These are phyloP conservation scores for Ramphastos sulfuratus DNA, from an alignment of 2,113 vertebrate genomes.

Conservation along the genomic window DNA sequence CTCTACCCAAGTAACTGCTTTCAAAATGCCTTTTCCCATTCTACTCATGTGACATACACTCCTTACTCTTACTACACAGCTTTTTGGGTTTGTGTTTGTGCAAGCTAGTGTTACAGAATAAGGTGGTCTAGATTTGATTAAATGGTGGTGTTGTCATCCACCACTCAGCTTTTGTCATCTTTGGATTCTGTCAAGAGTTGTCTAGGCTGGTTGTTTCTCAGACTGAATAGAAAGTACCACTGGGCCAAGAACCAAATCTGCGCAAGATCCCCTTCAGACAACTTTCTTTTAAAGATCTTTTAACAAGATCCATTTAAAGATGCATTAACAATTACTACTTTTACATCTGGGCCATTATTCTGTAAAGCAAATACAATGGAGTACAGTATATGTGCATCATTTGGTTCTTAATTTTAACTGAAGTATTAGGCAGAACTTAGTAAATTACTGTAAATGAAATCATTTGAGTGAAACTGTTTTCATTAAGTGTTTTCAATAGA, in stretches of 20 bases:
- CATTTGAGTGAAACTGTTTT: not conserved
- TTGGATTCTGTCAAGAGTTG: not conserved
- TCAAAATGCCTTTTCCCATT: not conserved
- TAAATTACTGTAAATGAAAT: not conserved
- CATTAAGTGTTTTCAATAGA: not conserved
- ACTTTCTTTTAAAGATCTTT: not conserved
- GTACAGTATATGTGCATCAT: not conserved
- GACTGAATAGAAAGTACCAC: not conserved
- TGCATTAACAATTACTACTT: not conserved
- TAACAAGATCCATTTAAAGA: not conserved
- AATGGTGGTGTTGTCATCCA: not conserved
- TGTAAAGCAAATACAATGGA: not conserved
- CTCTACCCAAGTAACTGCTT: not conserved
- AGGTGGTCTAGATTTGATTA: not conserved
- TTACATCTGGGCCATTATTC: not conserved
- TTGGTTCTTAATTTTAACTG: not conserved
- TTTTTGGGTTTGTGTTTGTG: not conserved
- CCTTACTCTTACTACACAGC: not conserved
- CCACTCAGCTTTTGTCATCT: not conserved
- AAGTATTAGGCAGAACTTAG: not conserved
- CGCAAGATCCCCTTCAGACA: not conserved
- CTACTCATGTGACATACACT: not conserved
- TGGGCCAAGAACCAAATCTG: not conserved
- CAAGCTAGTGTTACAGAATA: not conserved
- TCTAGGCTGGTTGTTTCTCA: not conserved